These are phyloP conservation scores for Liodrosophila aerea DNA, from an alignment of 2,888 invertebrate genomes.

Conservation along the genomic window DNA sequence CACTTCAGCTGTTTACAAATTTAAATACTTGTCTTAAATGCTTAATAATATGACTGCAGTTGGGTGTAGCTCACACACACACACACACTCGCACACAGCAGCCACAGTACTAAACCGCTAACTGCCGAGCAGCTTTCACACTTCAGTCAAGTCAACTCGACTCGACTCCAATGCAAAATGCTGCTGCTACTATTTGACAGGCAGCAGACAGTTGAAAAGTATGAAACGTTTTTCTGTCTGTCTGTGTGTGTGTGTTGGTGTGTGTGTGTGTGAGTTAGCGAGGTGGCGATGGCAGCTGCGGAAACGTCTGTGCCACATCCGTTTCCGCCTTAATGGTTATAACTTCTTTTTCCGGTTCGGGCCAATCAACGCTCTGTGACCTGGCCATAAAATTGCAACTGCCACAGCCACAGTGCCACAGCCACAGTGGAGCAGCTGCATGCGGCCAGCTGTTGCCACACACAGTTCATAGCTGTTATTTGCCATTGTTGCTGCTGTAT, in stretches of 20 bases:
- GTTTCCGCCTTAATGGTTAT: constrained; percentile 71
- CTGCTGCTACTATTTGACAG: constrained; percentile 64
- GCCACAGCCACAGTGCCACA: constrained; percentile 7
- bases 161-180: constrained; percentile 54
- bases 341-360: constrained; percentile 69
- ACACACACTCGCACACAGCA: constrained; percentile 7
- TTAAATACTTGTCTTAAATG: constrained; percentile 19
- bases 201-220: constrained; percentile 30
- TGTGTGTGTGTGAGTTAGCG: constrained; percentile 12
- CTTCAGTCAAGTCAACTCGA: constrained; percentile 18
- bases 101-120: constrained; percentile 39
- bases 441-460: constrained; percentile 54
- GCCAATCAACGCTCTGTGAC: constrained; percentile 67
- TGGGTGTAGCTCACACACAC: too few species aligned
- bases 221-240: constrained; percentile 28
- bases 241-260: constrained; percentile 36
- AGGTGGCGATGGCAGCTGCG: constrained; percentile 34
- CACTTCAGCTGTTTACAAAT: constrained; percentile 4
- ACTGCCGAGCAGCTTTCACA: constrained; percentile 28
- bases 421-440: constrained; percentile 29
- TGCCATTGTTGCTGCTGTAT: constrained; percentile 27
- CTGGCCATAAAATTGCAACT: constrained; percentile 37
- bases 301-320: constrained; percentile 74
- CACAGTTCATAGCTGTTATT: constrained; percentile 17
- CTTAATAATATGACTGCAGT: too few species aligned